Base-by-base conservation (phyloP, 30 jellyfish, hydroid and myxozoan genomes). In the Hydractinia echinata region DNA sequence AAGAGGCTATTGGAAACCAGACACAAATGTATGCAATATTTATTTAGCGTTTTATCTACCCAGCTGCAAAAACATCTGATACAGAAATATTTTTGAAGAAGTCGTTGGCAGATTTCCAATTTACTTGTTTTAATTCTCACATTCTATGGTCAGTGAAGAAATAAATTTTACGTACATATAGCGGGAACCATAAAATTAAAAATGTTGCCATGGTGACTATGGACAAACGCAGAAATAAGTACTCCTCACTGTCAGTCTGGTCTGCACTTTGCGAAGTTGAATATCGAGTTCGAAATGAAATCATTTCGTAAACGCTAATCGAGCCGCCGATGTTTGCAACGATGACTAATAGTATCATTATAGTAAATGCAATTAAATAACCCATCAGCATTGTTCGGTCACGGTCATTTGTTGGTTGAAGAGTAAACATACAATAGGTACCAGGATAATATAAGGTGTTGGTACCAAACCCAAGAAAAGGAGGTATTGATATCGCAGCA, bases 371-470 rank as follows among this genome's bases (percentile, higher is more conserved):
- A 52, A 82, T 68, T 4, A 76, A 61, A 86, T 82, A 85, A 20
- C 82, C 49, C 8, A 77, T 81, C 7, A 86, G 62, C 14, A 62
- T 53, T 39, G 48, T 51, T 2, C 39, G 11, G 19, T 49, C 55
- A 30, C 53, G 83, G 74, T 7, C 39, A 64, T 13, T 64, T 6
- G 19, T 51, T n/a, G 74, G 19, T 11, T 49, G 44, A 72, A 90
- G 74, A 6, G 77, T 83, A 79, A 90, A 85, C 55, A 85, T 70
- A 54, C 97, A 90, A 68, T 81, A 90, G 53, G 90, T 90, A 13
- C 95, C 95, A 53, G 97, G 97, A 73, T 70, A 90, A 50, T 90
- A 94, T 11, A 90, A 80, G n/a, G 78, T 88, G 60, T 90, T 90
- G 3, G 72, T 85, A 21, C 95, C 86, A 62, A 85, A 11, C 9